Evolutionary conservation across 2,888 invertebrate genomes (phyloP), one percentile per base, ranked within the genome.

Genomic region (Flabesymbios commensalis): DNA sequence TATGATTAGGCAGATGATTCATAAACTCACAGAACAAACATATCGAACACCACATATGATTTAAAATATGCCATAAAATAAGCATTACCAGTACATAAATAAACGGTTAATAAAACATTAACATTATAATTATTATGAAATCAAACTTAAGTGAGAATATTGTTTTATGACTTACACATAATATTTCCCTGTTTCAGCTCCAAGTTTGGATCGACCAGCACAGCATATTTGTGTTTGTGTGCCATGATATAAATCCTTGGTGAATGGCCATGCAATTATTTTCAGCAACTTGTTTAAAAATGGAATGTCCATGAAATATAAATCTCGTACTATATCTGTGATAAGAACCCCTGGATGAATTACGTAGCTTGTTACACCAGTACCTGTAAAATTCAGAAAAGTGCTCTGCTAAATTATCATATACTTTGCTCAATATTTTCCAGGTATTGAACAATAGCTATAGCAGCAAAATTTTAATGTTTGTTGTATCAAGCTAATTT

Each of bases 171-270:
- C 5, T 49, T 49, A 78, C 78, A 70, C 72, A 69, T 72, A 78
- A 62, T 74, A 75, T 67, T 75, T 72, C 29, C 78, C 78, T 4
- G 74, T 65, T 2, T 74, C 70, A 5, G 69, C 65, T 29, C 68
- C 71, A 22, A 78, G 57, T 1, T 60, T 62, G 4, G 71, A 63
- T 28, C 72, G 72, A 4, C 78, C 59, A 29, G 78, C 75, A 48
- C 72, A 70, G 60, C 64, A 75, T 1, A 79, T 61, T 5, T 68
- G 58, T 3, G 78, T 79, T 61, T 78, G 78, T 1, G 78, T 75
- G 0, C 78, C 80, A 53, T 75, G 70, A 10, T 61, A 29, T 2
- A 74, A 67, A 1, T 70, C 69, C 60, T 76, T 75, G 41, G 70
- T 33, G 10, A 75, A 41, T 5, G 73, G 43, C 70, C 72, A 75